Evolutionary conservation across 92 coral and sea anemone genomes (phyloP).

Genomic region (Porites cylindrica): DNA sequence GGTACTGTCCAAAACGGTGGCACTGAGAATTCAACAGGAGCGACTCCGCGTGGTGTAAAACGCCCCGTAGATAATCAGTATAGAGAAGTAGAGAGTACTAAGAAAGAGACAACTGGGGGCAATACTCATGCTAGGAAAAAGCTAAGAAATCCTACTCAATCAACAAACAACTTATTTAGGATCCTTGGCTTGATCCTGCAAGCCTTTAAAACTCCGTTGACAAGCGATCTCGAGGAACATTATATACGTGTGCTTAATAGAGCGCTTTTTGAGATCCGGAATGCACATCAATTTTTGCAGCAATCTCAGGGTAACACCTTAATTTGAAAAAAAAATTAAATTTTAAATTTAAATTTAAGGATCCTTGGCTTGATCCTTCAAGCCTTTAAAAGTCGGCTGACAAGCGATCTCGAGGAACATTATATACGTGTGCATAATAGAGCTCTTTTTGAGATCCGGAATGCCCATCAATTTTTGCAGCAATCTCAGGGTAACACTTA

Average conservation of each 20-base stretch:
- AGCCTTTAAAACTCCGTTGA: conserved; percentile 8
- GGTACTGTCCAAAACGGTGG: too few species aligned
- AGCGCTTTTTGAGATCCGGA: conserved; percentile 15
- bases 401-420: conserved; percentile 21
- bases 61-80: neutral
- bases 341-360: too few species aligned
- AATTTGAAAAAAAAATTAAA: too few species aligned
- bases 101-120: neutral
- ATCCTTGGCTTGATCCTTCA: conserved; percentile 25
- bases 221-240: conserved; percentile 26
- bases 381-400: conserved; percentile 13
- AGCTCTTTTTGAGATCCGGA: conserved; percentile 11
- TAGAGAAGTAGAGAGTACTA: neutral
- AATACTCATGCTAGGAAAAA: neutral
- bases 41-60: neutral
- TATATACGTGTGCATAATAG: neutral
- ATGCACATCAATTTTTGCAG: neutral
- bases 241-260: neutral
- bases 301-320: neutral
- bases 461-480: neutral
- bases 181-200: conserved; percentile 27
- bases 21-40: neutral
- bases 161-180: conserved; percentile 11
- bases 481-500: neutral
- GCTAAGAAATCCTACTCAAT: neutral